Percentiles rank a stretch among this genome's conserved stretches.
Conservation (phyloP, 2,888 invertebrate species). For the Euclidia mi region DNA sequence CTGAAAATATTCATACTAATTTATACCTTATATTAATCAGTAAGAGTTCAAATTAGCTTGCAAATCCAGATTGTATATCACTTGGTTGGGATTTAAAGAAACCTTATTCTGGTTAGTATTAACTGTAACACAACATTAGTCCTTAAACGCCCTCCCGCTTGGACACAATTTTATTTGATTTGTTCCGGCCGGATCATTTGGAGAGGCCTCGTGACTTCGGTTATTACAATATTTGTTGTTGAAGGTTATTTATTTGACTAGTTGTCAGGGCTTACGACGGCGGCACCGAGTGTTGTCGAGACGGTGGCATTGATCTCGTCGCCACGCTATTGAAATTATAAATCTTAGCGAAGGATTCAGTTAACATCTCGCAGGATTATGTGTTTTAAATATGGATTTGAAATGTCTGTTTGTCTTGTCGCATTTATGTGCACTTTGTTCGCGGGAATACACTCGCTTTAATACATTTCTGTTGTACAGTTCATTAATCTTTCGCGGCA, state of each 20-base stretch:
- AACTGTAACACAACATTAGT: conserved; percentile 65
- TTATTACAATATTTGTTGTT: conserved; percentile 89
- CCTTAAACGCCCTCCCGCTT: conserved; percentile 63
- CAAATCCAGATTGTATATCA: conserved; percentile 69
- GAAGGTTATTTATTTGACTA: conserved; percentile 84
- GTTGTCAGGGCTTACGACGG: conserved; percentile 72
- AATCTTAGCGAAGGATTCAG: conserved; percentile 65
- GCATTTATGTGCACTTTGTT: conserved; percentile 27
- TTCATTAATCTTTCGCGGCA: too few relatives aligned
- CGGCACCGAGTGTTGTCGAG: conserved; percentile 66
- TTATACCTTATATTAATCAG: conserved; percentile 59
- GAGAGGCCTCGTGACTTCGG: conserved; percentile 62
- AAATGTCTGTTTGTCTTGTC: conserved; percentile 45
- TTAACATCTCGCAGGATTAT: conserved; percentile 50
- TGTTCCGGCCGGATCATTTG: conserved; percentile 55
- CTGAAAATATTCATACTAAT: conserved; percentile 55
- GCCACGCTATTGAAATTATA: conserved; percentile 68
- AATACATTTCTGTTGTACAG: conserved; percentile 19
- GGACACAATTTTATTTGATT: conserved; percentile 70
- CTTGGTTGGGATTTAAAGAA: conserved; percentile 75
- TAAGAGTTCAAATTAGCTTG: conserved; percentile 65
- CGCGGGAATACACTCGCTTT: conserved; percentile 18
- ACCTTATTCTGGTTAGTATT: conserved; percentile 69
- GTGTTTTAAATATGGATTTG: conserved; percentile 37
- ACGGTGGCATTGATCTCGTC: conserved; percentile 74